These are phyloP conservation scores for Conus canariensis DNA, from an alignment of 2,888 invertebrate species.

Conservation along the genomic window DNA sequence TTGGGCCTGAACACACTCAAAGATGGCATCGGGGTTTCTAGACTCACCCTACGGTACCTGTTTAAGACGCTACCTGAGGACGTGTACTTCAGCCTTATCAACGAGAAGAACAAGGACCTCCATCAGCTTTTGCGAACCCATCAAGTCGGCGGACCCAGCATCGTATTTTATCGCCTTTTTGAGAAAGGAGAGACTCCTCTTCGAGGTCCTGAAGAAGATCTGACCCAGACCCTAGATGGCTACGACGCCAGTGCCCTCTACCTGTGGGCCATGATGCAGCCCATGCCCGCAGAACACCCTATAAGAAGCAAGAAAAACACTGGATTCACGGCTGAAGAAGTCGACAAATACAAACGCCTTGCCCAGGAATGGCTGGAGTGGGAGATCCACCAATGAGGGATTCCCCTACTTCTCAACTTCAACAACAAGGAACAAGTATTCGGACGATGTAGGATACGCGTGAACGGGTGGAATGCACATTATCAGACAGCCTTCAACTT, in stretches of 20 bases:
- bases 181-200: not conserved
- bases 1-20: conserved; percentile 58
- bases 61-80: conserved; percentile 42
- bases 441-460: not conserved
- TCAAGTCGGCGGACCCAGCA: conserved; percentile 41
- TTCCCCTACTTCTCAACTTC: too few species aligned
- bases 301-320: too few species aligned
- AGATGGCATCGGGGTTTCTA: conserved; percentile 52
- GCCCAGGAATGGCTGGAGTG: too few species aligned
- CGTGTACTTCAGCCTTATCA: conserved; percentile 50
- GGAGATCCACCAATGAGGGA: too few species aligned
- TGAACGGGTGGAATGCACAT: not conserved
- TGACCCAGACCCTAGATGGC: not conserved
- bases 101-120: conserved; percentile 51
- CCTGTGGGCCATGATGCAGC: too few species aligned
- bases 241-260: not conserved
- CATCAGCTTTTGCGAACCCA: not conserved
- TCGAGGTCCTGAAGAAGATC: not conserved
- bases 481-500: not conserved
- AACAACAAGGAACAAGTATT: not conserved
- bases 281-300: too few species aligned
- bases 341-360: too few species aligned
- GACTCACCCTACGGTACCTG: conserved; percentile 52
- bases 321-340: too few species aligned
- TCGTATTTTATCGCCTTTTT: not conserved